A percentile compares a stretch with the other conserved stretches of the same genome.
phyloP scores from a whole-genome alignment of 2,113 vertebrate genomes.

The Haplochromis vanheusdeni region DNA sequence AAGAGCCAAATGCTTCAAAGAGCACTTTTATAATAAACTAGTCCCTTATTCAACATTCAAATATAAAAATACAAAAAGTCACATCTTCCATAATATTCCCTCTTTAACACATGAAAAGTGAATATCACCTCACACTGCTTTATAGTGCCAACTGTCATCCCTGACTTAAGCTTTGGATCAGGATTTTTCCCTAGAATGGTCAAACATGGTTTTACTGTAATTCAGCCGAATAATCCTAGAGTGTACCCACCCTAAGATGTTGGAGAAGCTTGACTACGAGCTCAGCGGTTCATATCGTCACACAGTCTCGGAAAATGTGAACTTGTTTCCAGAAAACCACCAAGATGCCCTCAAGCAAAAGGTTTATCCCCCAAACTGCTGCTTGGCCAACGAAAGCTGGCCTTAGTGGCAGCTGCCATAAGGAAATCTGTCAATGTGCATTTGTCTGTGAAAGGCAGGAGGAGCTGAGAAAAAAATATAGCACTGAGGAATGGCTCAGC shows the following conservation, averaged over 20 bases:
- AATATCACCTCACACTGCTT: not conserved
- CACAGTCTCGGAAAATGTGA: conserved; percentile 55
- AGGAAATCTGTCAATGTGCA: not conserved
- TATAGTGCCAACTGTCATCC: not conserved
- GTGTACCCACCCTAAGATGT: conserved; percentile 26
- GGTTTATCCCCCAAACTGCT: conserved; percentile 37
- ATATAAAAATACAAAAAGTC: not conserved
- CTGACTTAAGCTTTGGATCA: conserved; percentile 18
- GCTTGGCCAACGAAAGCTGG: conserved; percentile 15
- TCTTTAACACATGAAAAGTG: not conserved
- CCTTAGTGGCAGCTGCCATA: conserved; percentile 5
- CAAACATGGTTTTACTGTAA: conserved; percentile 27
- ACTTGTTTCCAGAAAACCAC: conserved; percentile 48
- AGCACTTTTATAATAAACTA: not conserved
- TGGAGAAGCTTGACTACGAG: conserved; percentile 15
- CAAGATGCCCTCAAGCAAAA: conserved; percentile 46
- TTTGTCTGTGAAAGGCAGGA: not conserved
- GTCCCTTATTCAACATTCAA: not conserved
- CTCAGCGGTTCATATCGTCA: conserved; percentile 37
- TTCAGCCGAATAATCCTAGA: conserved; percentile 29
- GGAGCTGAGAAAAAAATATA: not conserved
- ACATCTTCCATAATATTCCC: not conserved
- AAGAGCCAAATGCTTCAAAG: not conserved
- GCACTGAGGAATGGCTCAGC: not conserved
- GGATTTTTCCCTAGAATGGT: conserved; percentile 21